phyloP scores from a whole-genome alignment of 2,113 vertebrate genomes.

The Leucosticte australis region DNA sequence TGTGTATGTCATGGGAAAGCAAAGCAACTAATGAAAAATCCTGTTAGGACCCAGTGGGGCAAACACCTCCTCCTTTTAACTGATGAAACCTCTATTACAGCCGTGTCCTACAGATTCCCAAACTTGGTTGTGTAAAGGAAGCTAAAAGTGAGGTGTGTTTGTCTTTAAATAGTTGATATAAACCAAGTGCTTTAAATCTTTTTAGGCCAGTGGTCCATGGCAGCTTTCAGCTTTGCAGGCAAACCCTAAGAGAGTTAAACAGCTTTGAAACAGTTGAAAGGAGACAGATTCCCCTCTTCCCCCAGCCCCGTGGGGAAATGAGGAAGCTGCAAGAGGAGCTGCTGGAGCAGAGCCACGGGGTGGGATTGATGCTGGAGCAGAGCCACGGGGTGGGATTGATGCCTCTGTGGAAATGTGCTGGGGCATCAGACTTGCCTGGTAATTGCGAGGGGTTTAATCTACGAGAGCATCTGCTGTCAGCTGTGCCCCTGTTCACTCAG shows the following conservation, averaged over 20 bases:
- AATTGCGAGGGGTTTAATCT: neutral
- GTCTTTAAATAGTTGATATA: neutral
- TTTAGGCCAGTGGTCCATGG: neutral
- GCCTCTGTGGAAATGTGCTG: neutral
- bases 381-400: neutral
- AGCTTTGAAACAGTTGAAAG: neutral
- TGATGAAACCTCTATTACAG: neutral
- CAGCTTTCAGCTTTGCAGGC: neutral
- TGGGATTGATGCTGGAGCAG: neutral
- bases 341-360: neutral
- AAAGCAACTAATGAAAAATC: neutral
- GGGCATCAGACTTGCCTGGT: neutral
- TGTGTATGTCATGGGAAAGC: neutral
- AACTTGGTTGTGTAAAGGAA: neutral
- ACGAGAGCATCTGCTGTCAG: accelerated
- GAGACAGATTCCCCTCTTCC: neutral
- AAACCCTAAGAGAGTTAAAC: neutral
- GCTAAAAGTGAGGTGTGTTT: neutral
- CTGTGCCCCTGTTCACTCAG: neutral
- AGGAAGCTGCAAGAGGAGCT: neutral
- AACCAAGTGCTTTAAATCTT: neutral
- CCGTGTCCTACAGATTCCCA: accelerated
- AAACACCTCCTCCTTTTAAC: neutral
- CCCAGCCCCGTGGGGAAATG: accelerated
- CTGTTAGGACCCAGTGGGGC: neutral